Conservation (phyloP, 2,888 invertebrate genomes). For the Argyra leucocephala region DNA sequence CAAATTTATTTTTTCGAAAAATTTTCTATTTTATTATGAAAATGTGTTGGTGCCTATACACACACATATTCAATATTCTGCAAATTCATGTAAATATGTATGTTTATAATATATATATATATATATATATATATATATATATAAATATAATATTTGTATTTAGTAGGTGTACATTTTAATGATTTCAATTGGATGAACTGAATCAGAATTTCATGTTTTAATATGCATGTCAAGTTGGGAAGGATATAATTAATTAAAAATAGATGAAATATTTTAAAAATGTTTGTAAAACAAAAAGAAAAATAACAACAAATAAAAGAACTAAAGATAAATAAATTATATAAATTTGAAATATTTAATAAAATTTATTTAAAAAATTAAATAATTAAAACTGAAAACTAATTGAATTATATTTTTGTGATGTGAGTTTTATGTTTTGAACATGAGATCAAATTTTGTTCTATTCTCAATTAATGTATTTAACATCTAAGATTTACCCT, state of each 20-base stretch:
- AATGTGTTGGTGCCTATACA: no score
- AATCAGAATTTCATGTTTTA: neutral
- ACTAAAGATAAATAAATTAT: neutral
- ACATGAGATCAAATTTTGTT: no score
- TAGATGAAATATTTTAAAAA: neutral
- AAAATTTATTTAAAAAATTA: no score
- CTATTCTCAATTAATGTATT: no score
- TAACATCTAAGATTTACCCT: no score
- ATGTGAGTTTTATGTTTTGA: no score
- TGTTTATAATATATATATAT: neutral
- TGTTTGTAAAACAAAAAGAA: neutral
- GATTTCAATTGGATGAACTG: no score
- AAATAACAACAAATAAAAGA: neutral
- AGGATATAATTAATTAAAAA: neutral
- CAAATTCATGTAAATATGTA: neutral
- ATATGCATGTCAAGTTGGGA: neutral
- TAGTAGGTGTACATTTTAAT: no score
- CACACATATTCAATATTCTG: neutral
- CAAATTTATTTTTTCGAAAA: neutral
- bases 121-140: neutral
- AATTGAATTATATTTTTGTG: no score
- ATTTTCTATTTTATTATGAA: neutral
- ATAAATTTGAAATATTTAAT: neutral
- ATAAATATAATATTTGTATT: neutral
- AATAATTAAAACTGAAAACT: no score